Base-by-base conservation (phyloP, 2,888 invertebrate genomes). In the Cephus sareptanus region DNA sequence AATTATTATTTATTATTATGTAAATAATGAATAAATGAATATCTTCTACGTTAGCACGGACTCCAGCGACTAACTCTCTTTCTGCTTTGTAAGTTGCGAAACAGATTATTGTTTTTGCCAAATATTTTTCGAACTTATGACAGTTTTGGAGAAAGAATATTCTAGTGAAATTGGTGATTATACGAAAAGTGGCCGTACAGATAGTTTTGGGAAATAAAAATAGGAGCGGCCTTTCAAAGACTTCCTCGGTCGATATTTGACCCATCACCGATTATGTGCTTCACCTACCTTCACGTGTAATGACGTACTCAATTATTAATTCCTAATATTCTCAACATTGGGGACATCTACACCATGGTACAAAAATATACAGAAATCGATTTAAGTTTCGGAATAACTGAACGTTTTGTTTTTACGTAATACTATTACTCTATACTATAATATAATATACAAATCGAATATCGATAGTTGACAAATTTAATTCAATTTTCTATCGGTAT, bases 171-270 rank as follows among this genome's bases (percentile, higher is more conserved):
- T 56, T 23, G 2, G 2, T 2, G 56, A 56, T 56, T 23, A 9
- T 23, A 56, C 23, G 23, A 23, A 23, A 56, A 56, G 23, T 23
- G 23, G 56, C 23, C 56, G 23, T 56, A 56, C 23, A 56, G 56
- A 56, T 56, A 23, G 56, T 56, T 15, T 56, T 56, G 23, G 9
- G 56, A 56, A 23, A 56, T 76, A 78, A 70, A 80, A 79, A 76
- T 82, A 80, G 82, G 81, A 81, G 84, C 81, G 84, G 82, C 82
- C 82, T 83, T 84, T 82, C 75, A 76, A 77, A 77, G 79, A 40
- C 40, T 31, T 37, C 69, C 13, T 71, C 71, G 71, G 4, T 71
- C 71, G 71, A 71, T 71, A 71, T 31, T 34, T 15, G 31, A 34
- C 13, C 71, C 4, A 33, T 13, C 71, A 12, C 31, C 1, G 15